A percentile compares a stretch with the other conserved stretches of the same genome.
Conservation (phyloP, 2,113 vertebrate genomes). For the Notiomystis cincta region DNA sequence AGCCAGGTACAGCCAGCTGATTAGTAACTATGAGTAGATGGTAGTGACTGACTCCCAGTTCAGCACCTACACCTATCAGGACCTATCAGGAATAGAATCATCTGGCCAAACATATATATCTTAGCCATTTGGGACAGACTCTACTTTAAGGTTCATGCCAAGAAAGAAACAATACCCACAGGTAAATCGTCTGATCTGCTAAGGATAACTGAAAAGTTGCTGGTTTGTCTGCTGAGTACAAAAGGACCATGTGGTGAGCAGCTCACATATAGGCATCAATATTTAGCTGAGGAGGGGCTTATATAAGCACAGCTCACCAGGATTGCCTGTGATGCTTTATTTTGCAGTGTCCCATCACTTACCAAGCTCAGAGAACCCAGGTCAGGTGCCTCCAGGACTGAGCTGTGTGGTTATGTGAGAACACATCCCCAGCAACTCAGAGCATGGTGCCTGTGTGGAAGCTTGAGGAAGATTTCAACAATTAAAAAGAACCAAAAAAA, state of each 20-base stretch:
- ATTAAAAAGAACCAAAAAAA: not conserved
- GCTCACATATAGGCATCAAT: not conserved
- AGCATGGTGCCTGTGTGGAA: not conserved
- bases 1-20: not conserved
- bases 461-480: not conserved
- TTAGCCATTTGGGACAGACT: not conserved
- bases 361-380: not conserved
- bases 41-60: not conserved
- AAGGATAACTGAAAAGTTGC: not conserved
- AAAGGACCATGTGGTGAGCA: not conserved
- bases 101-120: not conserved
- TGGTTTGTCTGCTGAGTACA: not conserved
- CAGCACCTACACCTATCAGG: not conserved
- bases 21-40: not conserved
- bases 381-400: not conserved
- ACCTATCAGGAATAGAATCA: not conserved
- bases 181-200: not conserved
- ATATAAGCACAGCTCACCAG: not conserved
- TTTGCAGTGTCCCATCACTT: not conserved
- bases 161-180: not conserved
- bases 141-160: not conserved
- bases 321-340: not conserved
- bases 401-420: rapidly evolving
- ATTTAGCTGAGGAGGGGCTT: not conserved
- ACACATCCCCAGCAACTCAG: not conserved